Conservation (phyloP, 1,140 invertebrate genomes). For the Macrobrachium nipponense region DNA sequence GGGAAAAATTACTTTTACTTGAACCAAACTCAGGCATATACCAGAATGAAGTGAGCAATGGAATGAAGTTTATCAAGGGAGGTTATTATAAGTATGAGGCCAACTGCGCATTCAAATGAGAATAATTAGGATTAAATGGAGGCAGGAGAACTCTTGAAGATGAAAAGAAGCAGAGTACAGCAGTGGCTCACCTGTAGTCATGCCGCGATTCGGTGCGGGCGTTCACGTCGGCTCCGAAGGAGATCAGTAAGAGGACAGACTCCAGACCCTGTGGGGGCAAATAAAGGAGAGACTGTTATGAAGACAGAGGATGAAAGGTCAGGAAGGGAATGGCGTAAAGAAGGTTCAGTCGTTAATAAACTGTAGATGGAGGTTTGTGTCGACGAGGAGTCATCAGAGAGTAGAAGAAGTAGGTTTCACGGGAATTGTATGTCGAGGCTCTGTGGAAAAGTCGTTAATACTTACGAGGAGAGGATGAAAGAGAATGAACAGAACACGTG, state of each 20-base stretch:
- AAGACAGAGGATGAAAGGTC: not conserved
- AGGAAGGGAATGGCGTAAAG: conserved; percentile 3
- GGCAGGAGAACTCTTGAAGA: not conserved
- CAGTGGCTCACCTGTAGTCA: conserved; percentile 74
- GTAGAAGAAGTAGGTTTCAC: too few species aligned
- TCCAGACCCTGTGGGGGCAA: conserved; percentile 76
- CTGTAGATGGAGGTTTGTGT: too few species aligned
- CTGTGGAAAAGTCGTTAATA: too few species aligned
- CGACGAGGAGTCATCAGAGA: too few species aligned
- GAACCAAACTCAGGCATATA: too few species aligned
- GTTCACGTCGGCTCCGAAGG: conserved; percentile 84
- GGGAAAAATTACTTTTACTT: too few species aligned
- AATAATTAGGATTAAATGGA: not conserved
- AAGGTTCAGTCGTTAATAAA: not conserved
- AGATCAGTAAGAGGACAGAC: conserved; percentile 81
- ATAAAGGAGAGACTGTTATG: not conserved
- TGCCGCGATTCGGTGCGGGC: conserved; percentile 83
- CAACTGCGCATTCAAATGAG: not conserved
- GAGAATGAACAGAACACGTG: too few species aligned
- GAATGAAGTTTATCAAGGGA: too few species aligned
- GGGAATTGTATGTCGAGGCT: too few species aligned
- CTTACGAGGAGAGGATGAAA: too few species aligned
- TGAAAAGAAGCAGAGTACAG: not conserved
- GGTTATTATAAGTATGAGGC: too few species aligned
- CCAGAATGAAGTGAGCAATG: too few species aligned